These are phyloP conservation scores for Amphiprion ocellaris DNA, from an alignment of 2,113 vertebrate genomes.

Conservation along the genomic window DNA sequence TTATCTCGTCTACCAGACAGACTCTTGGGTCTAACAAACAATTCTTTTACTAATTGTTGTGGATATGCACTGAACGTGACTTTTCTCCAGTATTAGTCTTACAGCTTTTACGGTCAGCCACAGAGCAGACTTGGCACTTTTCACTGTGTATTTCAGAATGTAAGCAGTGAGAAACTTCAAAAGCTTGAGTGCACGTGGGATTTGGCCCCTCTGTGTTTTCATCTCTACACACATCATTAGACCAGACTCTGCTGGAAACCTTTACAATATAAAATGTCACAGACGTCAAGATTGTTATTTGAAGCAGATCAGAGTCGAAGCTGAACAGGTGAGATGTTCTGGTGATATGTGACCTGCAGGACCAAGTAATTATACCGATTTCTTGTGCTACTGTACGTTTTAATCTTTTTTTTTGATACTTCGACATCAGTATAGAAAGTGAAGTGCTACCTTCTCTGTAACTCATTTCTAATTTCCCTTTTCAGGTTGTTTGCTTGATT, in stretches of 20 bases:
- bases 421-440: neutral
- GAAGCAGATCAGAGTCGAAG: accelerated
- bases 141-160: neutral
- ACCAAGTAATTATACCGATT: neutral
- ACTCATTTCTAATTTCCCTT: neutral
- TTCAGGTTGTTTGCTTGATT: neutral
- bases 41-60: no score
- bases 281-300: neutral
- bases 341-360: neutral
- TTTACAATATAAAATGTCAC: neutral
- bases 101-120: neutral
- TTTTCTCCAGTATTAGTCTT: neutral
- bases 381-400: neutral
- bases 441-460: accelerated
- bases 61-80: neutral
- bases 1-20: no score
- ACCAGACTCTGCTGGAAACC: neutral
- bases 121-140: neutral
- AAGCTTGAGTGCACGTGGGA: neutral
- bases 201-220: slow-evolving; percentile 11
- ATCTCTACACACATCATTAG: neutral
- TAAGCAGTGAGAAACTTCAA: neutral
- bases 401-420: neutral
- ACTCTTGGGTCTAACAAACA: no score
- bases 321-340: neutral